A percentile compares a stretch with the other conserved stretches of the same genome.
These are phyloP conservation scores for Gibbula magus DNA, from an alignment of 2,888 invertebrate species.

Conservation along the genomic window DNA sequence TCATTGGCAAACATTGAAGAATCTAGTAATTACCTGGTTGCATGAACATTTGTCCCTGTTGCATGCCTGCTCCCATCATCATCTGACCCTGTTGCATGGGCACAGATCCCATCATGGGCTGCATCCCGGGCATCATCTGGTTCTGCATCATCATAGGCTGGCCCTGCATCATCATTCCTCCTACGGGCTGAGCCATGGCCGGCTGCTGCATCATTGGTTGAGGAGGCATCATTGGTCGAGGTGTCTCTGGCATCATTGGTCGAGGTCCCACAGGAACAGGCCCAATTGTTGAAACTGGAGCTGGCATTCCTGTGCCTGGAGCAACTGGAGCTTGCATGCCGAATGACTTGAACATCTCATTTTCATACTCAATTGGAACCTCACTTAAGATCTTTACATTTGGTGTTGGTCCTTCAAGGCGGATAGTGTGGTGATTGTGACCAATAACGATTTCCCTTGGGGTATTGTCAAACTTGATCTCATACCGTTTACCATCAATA, in stretches of 20 bases:
- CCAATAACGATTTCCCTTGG: conserved; percentile 88
- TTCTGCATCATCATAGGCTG: conserved; percentile 17
- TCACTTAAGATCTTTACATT: conserved; percentile 87
- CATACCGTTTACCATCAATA: conserved; percentile 77
- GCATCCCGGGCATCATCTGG: conserved; percentile 21
- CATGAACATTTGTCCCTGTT: conserved; percentile 3
- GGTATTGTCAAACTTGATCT: conserved; percentile 93
- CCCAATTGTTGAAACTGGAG: conserved; percentile 23
- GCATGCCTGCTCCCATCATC: neutral
- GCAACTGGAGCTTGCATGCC: neutral
- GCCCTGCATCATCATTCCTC: conserved; percentile 10
- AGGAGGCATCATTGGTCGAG: neutral
- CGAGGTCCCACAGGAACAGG: conserved; percentile 22
- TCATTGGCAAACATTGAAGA: neutral
- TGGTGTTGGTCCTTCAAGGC: conserved; percentile 89
- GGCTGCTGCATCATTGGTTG: neutral
- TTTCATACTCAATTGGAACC: conserved; percentile 39
- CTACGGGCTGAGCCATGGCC: neutral
- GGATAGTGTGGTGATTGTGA: conserved; percentile 85
- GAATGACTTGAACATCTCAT: conserved; percentile 9
- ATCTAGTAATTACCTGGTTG: neutral
- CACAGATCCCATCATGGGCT: conserved; percentile 12
- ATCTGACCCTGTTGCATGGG: neutral
- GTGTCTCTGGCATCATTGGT: neutral
- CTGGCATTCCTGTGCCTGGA: neutral